phyloP scores from a whole-genome alignment of 2,113 vertebrate species.

The Oncorhynchus kisutch region DNA sequence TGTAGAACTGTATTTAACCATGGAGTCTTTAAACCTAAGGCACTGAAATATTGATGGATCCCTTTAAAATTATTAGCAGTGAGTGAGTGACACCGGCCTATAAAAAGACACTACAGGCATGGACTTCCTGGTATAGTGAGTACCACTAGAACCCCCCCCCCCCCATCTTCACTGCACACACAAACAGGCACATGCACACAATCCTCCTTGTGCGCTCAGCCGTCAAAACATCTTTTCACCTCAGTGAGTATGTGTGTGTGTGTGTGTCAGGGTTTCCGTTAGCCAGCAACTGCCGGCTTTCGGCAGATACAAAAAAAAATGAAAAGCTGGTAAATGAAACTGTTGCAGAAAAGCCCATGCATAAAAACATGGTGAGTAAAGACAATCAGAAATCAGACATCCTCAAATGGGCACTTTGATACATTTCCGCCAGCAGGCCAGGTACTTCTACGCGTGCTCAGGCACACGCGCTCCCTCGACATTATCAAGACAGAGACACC shows the following conservation, averaged over 20 bases:
- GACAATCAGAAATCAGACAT: too few species aligned
- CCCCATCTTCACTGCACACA: conserved; percentile 12
- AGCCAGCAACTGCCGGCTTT: too few species aligned
- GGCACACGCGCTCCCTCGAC: too few species aligned
- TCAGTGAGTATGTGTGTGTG: not conserved
- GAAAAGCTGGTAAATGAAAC: too few species aligned
- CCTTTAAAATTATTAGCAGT: not conserved
- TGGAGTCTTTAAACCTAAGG: conserved; percentile 1
- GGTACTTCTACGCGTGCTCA: too few species aligned
- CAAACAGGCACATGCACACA: not conserved
- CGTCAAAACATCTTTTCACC: conserved; percentile 12
- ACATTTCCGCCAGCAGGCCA: too few species aligned
- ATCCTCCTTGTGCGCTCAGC: not conserved
- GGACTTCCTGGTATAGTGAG: not conserved
- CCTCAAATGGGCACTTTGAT: too few species aligned
- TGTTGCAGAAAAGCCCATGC: too few species aligned
- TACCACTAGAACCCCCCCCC: not conserved
- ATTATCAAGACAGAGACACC: too few species aligned
- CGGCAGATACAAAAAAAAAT: too few species aligned
- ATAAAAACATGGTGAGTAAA: too few species aligned
- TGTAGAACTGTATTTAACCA: conserved; percentile 5
- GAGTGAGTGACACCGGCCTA: not conserved
- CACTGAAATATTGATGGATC: conserved; percentile 19
- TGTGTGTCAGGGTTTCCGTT: not conserved
- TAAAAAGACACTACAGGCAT: not conserved